Conservation (phyloP, 2,888 invertebrate genomes). For the Unio delphinus region DNA sequence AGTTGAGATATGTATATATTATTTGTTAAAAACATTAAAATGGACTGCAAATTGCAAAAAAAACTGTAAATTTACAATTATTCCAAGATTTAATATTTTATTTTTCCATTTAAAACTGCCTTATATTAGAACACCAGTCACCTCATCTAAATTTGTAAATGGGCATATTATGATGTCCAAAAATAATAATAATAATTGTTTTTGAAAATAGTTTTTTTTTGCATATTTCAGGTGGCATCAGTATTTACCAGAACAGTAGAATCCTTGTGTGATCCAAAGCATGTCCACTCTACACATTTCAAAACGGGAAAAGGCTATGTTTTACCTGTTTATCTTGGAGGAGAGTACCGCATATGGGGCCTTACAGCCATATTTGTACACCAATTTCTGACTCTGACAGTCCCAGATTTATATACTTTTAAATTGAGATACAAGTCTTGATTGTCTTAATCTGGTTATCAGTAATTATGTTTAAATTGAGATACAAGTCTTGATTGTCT, state of each 20-base stretch:
- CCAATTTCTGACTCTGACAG: constrained; percentile 55
- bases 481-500: no score
- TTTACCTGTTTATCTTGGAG: constrained; percentile 59
- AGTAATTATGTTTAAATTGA: no score
- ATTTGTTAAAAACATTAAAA: no score
- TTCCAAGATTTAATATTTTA: no score
- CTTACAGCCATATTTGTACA: constrained; percentile 69
- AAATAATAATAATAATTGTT: neutral
- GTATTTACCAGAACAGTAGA: constrained; percentile 54
- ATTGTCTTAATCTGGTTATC: neutral
- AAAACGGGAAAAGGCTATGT: constrained; percentile 52
- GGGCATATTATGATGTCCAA: neutral
- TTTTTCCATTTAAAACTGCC: no score
- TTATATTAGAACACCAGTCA: no score
- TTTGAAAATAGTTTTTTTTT: constrained; percentile 3
- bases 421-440: constrained; percentile 43
- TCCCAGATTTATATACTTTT: constrained; percentile 58
- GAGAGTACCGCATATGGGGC: constrained; percentile 70
- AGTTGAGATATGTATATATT: no score
- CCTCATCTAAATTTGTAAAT: neutral
- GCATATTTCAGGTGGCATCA: constrained; percentile 73
- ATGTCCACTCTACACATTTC: constrained; percentile 53
- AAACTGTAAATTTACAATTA: no score
- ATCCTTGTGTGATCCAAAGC: constrained; percentile 48
- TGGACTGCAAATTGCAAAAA: no score